These are phyloP conservation scores for Jaculus jaculus DNA, from an alignment of 2,113 vertebrate genomes.

Conservation along the genomic window DNA sequence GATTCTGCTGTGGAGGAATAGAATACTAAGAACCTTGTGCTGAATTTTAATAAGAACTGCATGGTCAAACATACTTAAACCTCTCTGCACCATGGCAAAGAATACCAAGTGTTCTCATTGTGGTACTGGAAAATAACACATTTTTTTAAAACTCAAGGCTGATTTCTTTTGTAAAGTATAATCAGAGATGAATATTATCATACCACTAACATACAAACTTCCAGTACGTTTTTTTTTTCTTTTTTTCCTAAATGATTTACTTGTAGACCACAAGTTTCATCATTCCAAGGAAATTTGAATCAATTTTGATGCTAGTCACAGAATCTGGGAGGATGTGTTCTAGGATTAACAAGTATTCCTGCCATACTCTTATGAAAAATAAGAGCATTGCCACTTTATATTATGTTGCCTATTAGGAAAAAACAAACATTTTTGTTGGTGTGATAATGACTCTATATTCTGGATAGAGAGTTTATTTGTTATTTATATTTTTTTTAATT, in stretches of 20 bases:
- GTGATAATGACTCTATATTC: not conserved
- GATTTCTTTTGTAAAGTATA: not conserved
- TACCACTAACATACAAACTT: not conserved
- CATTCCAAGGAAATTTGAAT: not conserved
- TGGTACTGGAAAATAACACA: conserved; percentile 55
- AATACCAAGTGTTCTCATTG: conserved; percentile 15
- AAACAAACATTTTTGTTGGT: not conserved
- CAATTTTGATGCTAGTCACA: not conserved
- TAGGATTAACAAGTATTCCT: not conserved
- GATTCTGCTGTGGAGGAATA: conserved; percentile 48
- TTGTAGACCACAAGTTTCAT: not conserved
- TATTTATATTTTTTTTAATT: not conserved
- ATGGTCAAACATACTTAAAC: conserved; percentile 41
- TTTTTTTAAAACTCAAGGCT: conserved; percentile 19
- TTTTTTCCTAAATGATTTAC: not conserved
- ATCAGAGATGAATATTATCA: conserved; percentile 1
- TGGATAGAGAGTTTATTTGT: not conserved
- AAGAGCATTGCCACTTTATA: not conserved
- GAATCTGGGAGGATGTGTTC: not conserved
- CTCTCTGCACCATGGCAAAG: not conserved
- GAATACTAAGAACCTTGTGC: conserved; percentile 67
- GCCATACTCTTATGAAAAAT: not conserved
- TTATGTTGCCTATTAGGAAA: not conserved
- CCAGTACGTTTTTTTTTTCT: not conserved
- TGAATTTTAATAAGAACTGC: conserved; percentile 73